These are phyloP conservation scores for Paracanthobrama guichenoti DNA, from an alignment of 2,113 vertebrate species.

Conservation along the genomic window DNA sequence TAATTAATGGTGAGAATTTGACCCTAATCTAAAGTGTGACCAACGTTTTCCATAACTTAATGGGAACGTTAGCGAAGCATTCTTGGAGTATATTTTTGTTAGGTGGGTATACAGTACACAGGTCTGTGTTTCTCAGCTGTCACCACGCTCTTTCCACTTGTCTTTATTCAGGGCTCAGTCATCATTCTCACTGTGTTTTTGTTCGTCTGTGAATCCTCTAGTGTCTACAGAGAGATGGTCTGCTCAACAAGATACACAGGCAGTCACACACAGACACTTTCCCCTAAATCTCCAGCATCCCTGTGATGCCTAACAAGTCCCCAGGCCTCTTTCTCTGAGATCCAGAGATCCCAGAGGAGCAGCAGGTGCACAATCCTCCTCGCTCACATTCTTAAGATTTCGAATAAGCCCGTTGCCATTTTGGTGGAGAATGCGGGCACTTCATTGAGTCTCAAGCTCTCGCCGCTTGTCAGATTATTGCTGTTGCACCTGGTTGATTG, in stretches of 20 bases:
- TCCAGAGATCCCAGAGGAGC: slow-evolving; percentile 51
- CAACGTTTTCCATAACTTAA: too few relatives aligned
- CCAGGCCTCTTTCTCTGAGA: slow-evolving; percentile 39
- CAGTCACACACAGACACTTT: slow-evolving; percentile 34
- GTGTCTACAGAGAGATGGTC: slow-evolving; percentile 33
- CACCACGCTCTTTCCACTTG: not conserved
- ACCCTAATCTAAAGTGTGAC: too few relatives aligned
- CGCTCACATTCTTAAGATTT: slow-evolving; percentile 25
- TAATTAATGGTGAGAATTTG: too few relatives aligned
- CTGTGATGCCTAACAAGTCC: slow-evolving; percentile 57
- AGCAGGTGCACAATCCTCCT: slow-evolving; percentile 50
- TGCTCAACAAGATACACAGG: slow-evolving; percentile 37
- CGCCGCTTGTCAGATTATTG: slow-evolving; percentile 29
- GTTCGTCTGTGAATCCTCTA: slow-evolving; percentile 19
- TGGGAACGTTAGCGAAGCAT: too few relatives aligned
- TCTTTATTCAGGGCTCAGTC: slow-evolving; percentile 26
- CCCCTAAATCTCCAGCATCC: slow-evolving; percentile 52
- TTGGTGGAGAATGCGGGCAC: slow-evolving; percentile 30
- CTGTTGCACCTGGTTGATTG: slow-evolving; percentile 62
- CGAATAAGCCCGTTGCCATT: slow-evolving; percentile 1
- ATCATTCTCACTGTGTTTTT: slow-evolving; percentile 38
- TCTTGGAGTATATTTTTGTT: too few relatives aligned
- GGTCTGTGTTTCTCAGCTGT: not conserved
- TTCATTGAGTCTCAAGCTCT: not conserved
- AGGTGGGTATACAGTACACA: not conserved